These are phyloP conservation scores for Oppia nitens DNA, from an alignment of 1,140 invertebrate species.

Conservation along the genomic window DNA sequence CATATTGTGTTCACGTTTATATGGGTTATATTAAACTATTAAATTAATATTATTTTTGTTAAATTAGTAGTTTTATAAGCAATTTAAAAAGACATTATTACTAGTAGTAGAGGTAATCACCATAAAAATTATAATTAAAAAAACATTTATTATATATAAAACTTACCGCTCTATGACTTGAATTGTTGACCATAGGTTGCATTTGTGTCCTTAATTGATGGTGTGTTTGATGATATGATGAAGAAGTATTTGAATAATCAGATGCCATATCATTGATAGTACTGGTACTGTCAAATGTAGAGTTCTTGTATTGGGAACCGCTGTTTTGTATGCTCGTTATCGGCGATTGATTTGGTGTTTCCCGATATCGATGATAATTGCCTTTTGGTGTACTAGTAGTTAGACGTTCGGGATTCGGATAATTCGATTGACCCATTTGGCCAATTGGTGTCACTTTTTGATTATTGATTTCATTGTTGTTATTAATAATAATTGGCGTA, in stretches of 20 bases:
- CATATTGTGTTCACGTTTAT: too few species aligned
- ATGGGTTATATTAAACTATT: too few species aligned
- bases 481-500: not conserved
- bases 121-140: too few species aligned
- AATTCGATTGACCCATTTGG: constrained; percentile 7
- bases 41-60: too few species aligned
- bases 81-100: too few species aligned
- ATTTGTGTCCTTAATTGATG: too few species aligned
- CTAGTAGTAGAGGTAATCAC: too few species aligned
- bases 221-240: not conserved
- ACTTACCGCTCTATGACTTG: too few species aligned
- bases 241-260: not conserved
- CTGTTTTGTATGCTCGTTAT: not conserved
- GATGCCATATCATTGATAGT: not conserved
- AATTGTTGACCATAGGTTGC: too few species aligned
- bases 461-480: not conserved
- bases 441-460: not conserved
- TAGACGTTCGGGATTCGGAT: constrained; percentile 12
- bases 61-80: too few species aligned
- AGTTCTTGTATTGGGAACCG: not conserved
- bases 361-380: not conserved
- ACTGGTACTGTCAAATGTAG: not conserved
- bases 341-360: not conserved
- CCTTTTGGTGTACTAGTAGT: constrained; percentile 19
- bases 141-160: too few species aligned